These are phyloP conservation scores for Anoplolepis gracilipes DNA, from an alignment of 1,140 invertebrate species.

Conservation along the genomic window DNA sequence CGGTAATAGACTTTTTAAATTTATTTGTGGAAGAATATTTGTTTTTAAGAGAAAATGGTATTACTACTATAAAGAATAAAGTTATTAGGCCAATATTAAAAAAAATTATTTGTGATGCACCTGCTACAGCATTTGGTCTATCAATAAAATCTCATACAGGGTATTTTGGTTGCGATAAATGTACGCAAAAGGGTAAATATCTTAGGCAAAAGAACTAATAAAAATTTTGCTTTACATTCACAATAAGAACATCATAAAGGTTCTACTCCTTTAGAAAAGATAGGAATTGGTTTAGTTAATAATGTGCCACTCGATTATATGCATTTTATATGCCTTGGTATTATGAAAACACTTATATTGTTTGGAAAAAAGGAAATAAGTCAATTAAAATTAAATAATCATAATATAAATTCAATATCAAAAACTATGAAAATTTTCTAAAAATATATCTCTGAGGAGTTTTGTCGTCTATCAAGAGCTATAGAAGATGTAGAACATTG, in stretches of 20 bases:
- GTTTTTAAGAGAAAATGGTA: conserved; percentile 2
- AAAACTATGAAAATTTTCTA: not conserved
- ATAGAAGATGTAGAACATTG: conserved; percentile 1
- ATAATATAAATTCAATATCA: not conserved
- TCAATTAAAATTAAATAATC: too few species aligned
- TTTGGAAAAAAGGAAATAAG: not conserved
- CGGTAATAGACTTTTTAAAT: too few species aligned
- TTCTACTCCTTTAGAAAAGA: not conserved
- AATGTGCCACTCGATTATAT: conserved; percentile 7
- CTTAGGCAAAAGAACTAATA: not conserved
- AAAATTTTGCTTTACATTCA: not conserved
- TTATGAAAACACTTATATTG: not conserved
- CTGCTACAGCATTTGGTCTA: not conserved
- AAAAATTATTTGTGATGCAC: conserved; percentile 31
- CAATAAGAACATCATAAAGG: conserved; percentile 11
- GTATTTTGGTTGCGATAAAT: conserved; percentile 15
- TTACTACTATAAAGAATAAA: conserved; percentile 18
- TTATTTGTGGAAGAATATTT: not conserved
- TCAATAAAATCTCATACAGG: not conserved
- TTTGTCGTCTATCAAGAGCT: not conserved
- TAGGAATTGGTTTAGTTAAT: not conserved
- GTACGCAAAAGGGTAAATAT: conserved; percentile 7
- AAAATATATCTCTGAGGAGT: not conserved
- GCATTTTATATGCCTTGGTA: not conserved
- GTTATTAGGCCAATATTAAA: not conserved